phyloP scores from a whole-genome alignment of 1,140 invertebrate species.

The Hylaeus anthracinus region DNA sequence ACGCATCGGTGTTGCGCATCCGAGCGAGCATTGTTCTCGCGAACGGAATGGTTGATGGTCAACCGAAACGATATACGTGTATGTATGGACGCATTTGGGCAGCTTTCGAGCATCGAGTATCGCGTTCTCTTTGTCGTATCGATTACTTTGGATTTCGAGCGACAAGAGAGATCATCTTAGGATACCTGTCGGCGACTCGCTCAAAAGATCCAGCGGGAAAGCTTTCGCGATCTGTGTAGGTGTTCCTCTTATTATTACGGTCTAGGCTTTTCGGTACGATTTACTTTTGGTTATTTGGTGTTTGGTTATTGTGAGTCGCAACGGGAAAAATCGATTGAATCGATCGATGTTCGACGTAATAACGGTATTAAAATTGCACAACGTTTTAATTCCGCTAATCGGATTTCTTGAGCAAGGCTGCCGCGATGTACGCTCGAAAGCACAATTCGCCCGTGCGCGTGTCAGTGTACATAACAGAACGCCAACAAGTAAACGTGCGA shows the following conservation, averaged over 20 bases:
- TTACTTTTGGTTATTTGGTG: too few relatives aligned
- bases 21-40: constrained; percentile 9
- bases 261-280: too few relatives aligned
- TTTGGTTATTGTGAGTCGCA: too few relatives aligned
- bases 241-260: too few relatives aligned
- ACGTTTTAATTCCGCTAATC: constrained; percentile 3
- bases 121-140: too few relatives aligned
- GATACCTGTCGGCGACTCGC: too few relatives aligned
- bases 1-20: not conserved
- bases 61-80: not conserved
- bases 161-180: constrained; percentile 56
- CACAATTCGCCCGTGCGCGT: constrained; percentile 6
- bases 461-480: constrained; percentile 52
- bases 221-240: too few relatives aligned
- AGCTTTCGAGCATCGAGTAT: too few relatives aligned
- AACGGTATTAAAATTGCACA: not conserved
- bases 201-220: too few relatives aligned
- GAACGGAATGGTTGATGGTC: not conserved
- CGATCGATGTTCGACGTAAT: not conserved
- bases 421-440: constrained; percentile 33
- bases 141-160: constrained; percentile 21
- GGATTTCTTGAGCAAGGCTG: constrained; percentile 10
- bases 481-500: constrained; percentile 66
- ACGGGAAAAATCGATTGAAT: not conserved
- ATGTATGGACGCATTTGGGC: too few relatives aligned